Evolutionary conservation across 2,113 vertebrate genomes (phyloP), one percentile per base, ranked within the genome.

Genomic region (Empidonax traillii): DNA sequence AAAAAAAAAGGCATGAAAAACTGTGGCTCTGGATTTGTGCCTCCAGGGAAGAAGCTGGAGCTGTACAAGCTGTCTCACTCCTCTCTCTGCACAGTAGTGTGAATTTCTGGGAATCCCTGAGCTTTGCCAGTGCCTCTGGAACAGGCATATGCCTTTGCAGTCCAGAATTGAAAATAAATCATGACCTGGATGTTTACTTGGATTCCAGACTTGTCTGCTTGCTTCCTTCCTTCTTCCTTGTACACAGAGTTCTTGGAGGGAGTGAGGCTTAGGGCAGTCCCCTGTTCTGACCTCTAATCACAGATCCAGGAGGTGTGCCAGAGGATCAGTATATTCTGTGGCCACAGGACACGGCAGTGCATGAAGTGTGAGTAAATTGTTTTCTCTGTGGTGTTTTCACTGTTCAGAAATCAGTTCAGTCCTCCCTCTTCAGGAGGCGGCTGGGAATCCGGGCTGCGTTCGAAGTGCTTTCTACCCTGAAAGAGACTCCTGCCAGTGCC

Each of bases 361-460:
- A 5, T 12, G 47, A 69, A 72, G 10, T 71, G 33, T 61, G 47
- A 94, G 27, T 91, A 79, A 89, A 51, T 52, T 66, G 59, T 84
- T 55, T 92, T 49, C 44, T 66, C 53, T 96, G 24, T 81, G 69
- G 12, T 94, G 61, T 88, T 78, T 88, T 37, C n/a, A 27, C 82
- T 80, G 49, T 77, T 55, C 93, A 99, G 99, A 98, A 99, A 96
- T 99, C 99, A 0, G 97, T 99, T 30, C 99, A 99, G 96, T 98
- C 99, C 3, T 99, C 99, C 3, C 98, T 99, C 93, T 97, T 99
- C 59, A 98, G 99, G 95, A 98, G 99, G 46, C 97, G 99, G 19
- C 95, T 99, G 84, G 99, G 99, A 30, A 99, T 98, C 91, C 97
- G 99, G 56, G 99, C 99, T 19, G 99, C 99, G 1, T 99, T 99